A percentile compares a stretch with the other conserved stretches of the same genome.
phyloP scores from a whole-genome alignment of 2,888 invertebrate genomes.

The Trachelus iudaicus region DNA sequence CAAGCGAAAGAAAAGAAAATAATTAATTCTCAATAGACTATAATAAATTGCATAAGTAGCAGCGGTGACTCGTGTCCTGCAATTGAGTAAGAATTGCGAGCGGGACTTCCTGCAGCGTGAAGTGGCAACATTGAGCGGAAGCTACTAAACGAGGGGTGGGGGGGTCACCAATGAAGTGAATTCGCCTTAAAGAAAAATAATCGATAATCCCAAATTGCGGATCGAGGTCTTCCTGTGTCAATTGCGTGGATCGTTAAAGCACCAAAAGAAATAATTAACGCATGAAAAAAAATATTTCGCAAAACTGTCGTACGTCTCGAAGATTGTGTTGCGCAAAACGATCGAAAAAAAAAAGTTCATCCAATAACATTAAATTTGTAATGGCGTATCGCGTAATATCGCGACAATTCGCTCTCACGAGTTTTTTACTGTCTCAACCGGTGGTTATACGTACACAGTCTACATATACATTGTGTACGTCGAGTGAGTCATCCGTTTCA shows the following conservation, averaged over 20 bases:
- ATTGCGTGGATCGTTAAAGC: not conserved
- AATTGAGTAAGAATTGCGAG: not conserved
- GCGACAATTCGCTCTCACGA: not conserved
- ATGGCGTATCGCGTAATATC: not conserved
- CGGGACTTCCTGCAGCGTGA: not conserved
- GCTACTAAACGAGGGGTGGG: not conserved
- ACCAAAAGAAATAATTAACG: not conserved
- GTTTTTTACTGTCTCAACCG: not conserved
- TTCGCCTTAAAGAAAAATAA: not conserved
- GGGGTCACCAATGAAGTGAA: not conserved
- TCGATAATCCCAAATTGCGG: not conserved
- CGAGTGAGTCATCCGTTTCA: not conserved
- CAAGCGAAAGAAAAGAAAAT: not conserved
- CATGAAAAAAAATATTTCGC: not conserved
- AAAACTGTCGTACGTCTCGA: not conserved
- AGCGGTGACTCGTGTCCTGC: not conserved
- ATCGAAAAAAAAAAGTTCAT: not conserved
- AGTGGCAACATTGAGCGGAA: not conserved
- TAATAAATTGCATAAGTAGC: not conserved
- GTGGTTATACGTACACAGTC: not conserved
- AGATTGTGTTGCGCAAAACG: not conserved
- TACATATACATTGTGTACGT: not conserved
- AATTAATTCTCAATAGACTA: not conserved
- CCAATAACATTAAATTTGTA: not conserved
- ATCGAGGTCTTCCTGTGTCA: not conserved